A percentile compares a stretch with the other conserved stretches of the same genome.
phyloP scores from a whole-genome alignment of 2,888 invertebrate species.

The Agonum fuliginosum region DNA sequence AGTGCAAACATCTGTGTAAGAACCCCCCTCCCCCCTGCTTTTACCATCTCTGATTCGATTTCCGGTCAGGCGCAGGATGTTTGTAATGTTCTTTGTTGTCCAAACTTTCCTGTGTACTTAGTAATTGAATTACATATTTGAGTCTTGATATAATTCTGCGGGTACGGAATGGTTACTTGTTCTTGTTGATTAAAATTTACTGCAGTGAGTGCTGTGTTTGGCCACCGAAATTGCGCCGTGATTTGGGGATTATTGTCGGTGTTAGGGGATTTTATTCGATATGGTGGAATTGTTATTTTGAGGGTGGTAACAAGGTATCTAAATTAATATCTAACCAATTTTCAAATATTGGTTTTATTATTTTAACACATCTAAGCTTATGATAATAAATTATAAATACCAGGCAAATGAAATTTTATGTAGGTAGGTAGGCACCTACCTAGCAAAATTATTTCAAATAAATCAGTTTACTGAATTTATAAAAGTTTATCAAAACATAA shows the following conservation, averaged over 20 bases:
- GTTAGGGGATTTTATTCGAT: too few relatives aligned
- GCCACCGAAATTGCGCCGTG: slow-evolving; percentile 1
- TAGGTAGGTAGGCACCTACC: too few relatives aligned
- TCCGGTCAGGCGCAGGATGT: slow-evolving; percentile 50
- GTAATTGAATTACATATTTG: slow-evolving; percentile 52
- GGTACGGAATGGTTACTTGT: not conserved
- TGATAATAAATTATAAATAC: too few relatives aligned
- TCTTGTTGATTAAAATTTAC: slow-evolving; percentile 47
- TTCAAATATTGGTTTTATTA: too few relatives aligned
- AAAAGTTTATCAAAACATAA: too few relatives aligned
- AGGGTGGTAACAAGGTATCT: not conserved
- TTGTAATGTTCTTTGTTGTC: slow-evolving; percentile 53
- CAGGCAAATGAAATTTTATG: too few relatives aligned
- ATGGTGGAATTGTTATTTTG: not conserved
- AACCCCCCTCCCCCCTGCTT: not conserved
- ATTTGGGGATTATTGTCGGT: slow-evolving; percentile 8
- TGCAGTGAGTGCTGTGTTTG: slow-evolving; percentile 3
- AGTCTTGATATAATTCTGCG: slow-evolving; percentile 36
- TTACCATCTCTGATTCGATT: slow-evolving; percentile 35
- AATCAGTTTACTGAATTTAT: too few relatives aligned
- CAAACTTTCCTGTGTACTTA: slow-evolving; percentile 46
- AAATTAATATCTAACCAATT: too few relatives aligned
- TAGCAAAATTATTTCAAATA: too few relatives aligned
- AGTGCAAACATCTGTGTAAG: slow-evolving; percentile 38
- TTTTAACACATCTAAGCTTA: too few relatives aligned